Base-by-base conservation (phyloP, 2,797 vertebrate genomes). In the Typhlichthys subterraneus region DNA sequence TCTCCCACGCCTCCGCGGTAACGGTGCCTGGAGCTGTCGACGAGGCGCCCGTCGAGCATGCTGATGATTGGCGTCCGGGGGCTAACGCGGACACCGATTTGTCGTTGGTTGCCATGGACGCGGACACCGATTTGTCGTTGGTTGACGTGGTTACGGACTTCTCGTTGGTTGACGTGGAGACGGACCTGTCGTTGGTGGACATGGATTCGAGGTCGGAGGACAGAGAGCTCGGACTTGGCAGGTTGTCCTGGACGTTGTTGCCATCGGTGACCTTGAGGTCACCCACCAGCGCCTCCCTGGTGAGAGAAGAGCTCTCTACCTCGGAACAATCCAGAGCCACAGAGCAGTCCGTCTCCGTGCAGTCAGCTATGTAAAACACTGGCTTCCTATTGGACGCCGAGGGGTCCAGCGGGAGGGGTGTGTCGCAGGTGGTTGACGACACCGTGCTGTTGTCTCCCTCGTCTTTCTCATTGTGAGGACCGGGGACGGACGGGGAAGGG, bases 341-440 rank as follows among this genome's bases (percentile, higher is more conserved):
- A 0, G 96, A 98, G 84, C 93, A 96, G 86, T 99, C 95, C 0
- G 94, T 94, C 69, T 98, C 96, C 0, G 95, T 96, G 79, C 87
- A 93, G 83, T 93, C 93, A 5, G 88, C 8, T 23, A 93, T 63
- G 23, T 85, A 92, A 57, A 94, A 87, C 57, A 73, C 0, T 1
- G 91, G 83, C 23, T 94, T 95, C 83, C 90, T 93, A 65, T 80
- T 91, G 0, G 92, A 94, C 56, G 86, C 58, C 1, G 91, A 90
- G 13, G 90, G 91, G 66, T 93, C 93, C 53, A 92, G 53, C 5
- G 94, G 94, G 45, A 90, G 65, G 0, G 84, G 85, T 1, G 92
- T 94, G 38, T 88, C 83, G 5, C 89, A 92, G 76, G 90, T 91
- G 19, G 92, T 93, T 45, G 94, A 93, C n/a, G 91, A 91, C 50